These are phyloP conservation scores for Epistrophe eligans DNA, from an alignment of 2,888 invertebrate genomes.

Conservation along the genomic window DNA sequence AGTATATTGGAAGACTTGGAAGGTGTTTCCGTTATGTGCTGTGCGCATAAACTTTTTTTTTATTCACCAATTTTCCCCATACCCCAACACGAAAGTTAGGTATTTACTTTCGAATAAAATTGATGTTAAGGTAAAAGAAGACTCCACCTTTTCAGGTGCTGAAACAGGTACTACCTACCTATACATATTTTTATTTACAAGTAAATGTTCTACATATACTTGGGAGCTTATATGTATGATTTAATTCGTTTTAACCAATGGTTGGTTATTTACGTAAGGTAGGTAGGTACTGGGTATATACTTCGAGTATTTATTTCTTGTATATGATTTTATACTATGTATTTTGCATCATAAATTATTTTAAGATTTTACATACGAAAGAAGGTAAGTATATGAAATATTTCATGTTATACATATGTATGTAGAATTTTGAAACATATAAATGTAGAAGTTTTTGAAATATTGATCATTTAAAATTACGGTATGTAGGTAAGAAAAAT, in stretches of 20 bases:
- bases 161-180: conserved; percentile 43
- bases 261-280: neutral
- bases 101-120: conserved; percentile 53
- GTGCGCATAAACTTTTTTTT: conserved; percentile 60
- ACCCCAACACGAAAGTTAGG: neutral
- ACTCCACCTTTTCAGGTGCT: conserved; percentile 75
- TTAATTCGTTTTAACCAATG: conserved; percentile 48
- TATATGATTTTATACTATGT: neutral
- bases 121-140: conserved; percentile 59
- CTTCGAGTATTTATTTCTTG: neutral
- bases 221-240: conserved; percentile 26
- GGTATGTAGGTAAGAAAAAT: too few relatives aligned
- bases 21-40: conserved; percentile 50
- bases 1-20: neutral
- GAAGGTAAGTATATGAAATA: too few relatives aligned
- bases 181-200: conserved; percentile 9
- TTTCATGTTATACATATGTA: too few relatives aligned
- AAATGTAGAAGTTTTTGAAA: too few relatives aligned
- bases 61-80: conserved; percentile 52
- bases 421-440: too few relatives aligned
- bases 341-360: too few relatives aligned
- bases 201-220: conserved; percentile 9
- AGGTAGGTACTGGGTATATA: too few relatives aligned
- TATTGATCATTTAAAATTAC: too few relatives aligned
- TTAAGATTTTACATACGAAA: too few relatives aligned